phyloP scores from a whole-genome alignment of 37 sponge, comb jelly and placozoan genomes.

The Agelas oroides region DNA sequence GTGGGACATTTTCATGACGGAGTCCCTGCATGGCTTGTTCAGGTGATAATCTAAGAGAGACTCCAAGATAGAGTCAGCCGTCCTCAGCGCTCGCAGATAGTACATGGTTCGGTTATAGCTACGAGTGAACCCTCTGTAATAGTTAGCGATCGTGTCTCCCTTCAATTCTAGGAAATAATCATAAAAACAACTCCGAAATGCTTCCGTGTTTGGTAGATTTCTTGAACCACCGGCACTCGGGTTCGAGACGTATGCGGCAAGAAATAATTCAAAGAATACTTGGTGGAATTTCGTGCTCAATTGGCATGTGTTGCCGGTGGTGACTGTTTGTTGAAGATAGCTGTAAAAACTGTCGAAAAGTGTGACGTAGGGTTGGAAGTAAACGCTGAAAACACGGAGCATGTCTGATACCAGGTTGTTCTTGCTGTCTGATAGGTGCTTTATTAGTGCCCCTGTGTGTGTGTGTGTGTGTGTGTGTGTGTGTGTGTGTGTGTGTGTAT shows the following conservation, averaged over 20 bases:
- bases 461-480: background rate
- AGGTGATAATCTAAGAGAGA: background rate
- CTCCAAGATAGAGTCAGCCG: conserved; percentile 5
- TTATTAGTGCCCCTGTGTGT: background rate
- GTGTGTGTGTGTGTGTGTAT: background rate
- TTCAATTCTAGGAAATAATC: conserved; percentile 23
- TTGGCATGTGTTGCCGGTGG: conserved; percentile 30
- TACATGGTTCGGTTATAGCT: conserved; percentile 13
- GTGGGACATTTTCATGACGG: conserved; percentile 35
- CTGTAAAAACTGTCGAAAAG: conserved; percentile 48
- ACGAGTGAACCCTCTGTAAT: conserved; percentile 5
- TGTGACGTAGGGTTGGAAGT: conserved; percentile 22
- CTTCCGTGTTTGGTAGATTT: background rate
- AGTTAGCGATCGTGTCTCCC: background rate
- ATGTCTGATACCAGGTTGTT: background rate
- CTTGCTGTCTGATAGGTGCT: background rate
- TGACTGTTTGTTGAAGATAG: conserved; percentile 19
- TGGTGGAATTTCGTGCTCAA: conserved; percentile 29
- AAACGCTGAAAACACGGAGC: background rate
- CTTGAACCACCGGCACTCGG: background rate
- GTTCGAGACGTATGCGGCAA: conserved; percentile 14
- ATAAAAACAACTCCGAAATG: conserved; percentile 36
- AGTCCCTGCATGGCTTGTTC: conserved; percentile 13
- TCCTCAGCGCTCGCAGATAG: conserved; percentile 42
- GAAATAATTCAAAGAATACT: conserved; percentile 52